Conservation (phyloP, 2,113 vertebrate genomes). For the Castor canadensis region DNA sequence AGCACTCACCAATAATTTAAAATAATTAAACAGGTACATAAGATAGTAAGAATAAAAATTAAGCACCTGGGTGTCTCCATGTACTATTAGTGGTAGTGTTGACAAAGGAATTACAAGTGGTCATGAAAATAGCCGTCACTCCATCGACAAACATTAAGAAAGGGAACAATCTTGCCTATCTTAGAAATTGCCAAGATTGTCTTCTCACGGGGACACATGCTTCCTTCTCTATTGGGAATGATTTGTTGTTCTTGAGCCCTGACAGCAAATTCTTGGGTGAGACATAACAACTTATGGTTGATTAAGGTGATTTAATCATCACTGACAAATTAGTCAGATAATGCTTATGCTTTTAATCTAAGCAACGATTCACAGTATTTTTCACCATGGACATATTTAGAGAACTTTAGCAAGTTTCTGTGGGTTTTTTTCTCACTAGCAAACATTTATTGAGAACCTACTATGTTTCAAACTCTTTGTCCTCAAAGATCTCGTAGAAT, state of each 20-base stretch:
- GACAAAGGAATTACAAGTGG: background rate
- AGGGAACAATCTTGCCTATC: background rate
- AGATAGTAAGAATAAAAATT: background rate
- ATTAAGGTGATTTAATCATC: background rate
- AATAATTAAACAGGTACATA: background rate
- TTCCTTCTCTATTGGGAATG: background rate
- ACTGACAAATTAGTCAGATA: background rate
- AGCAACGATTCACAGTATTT: background rate
- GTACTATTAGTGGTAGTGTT: background rate
- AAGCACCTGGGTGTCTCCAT: background rate
- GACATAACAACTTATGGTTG: background rate
- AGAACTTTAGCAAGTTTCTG: background rate
- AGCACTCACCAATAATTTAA: background rate
- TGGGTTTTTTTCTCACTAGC: background rate
- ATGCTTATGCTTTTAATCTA: background rate
- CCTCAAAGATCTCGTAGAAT: background rate
- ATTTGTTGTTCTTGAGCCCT: background rate
- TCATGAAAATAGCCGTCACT: background rate
- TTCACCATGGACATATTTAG: background rate
- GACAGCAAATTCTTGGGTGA: background rate
- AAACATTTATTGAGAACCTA: background rate
- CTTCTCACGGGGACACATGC: background rate
- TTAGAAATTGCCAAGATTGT: background rate
- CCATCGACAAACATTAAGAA: background rate
- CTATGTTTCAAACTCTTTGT: background rate